phyloP scores from a whole-genome alignment of 2,113 vertebrate genomes.

The Xenopus laevis region DNA sequence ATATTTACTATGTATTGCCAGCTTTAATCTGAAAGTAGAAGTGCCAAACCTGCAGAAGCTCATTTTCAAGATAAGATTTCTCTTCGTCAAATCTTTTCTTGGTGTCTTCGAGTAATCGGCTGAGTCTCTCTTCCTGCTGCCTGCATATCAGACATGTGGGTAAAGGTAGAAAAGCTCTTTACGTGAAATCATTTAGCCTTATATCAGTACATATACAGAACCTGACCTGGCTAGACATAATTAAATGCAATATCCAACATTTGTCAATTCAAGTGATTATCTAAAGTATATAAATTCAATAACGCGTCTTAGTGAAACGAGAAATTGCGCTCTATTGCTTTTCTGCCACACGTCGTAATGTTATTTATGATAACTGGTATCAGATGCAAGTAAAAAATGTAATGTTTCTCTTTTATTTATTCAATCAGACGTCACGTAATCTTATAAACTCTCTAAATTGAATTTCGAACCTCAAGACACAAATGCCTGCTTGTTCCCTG shows the following conservation, averaged over 20 bases:
- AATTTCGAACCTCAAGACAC: background rate
- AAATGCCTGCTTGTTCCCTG: too few species aligned
- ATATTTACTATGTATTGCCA: too few species aligned
- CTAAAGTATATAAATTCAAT: background rate
- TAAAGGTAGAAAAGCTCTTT: background rate
- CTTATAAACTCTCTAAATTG: background rate
- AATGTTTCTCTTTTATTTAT: background rate
- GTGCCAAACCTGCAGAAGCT: slow-evolving; percentile 40
- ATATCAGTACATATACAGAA: background rate
- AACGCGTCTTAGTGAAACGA: background rate
- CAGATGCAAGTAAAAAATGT: background rate
- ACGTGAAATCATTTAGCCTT: background rate
- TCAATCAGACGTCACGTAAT: slow-evolving; percentile 12
- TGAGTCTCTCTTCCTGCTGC: slow-evolving; percentile 21
- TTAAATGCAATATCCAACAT: background rate
- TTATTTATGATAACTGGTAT: slow-evolving; percentile 1
- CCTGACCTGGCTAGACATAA: too few species aligned
- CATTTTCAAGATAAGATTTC: slow-evolving; percentile 42
- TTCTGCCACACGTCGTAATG: background rate
- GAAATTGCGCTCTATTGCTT: background rate
- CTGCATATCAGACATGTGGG: slow-evolving; percentile 14
- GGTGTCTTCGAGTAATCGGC: slow-evolving; percentile 40
- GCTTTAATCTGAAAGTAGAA: too few species aligned
- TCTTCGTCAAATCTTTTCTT: slow-evolving; percentile 32
- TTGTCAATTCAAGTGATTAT: too few species aligned